Evolutionary conservation across 1,140 invertebrate species (phyloP).

Genomic region (Caenorhabditis brenneri): DNA sequence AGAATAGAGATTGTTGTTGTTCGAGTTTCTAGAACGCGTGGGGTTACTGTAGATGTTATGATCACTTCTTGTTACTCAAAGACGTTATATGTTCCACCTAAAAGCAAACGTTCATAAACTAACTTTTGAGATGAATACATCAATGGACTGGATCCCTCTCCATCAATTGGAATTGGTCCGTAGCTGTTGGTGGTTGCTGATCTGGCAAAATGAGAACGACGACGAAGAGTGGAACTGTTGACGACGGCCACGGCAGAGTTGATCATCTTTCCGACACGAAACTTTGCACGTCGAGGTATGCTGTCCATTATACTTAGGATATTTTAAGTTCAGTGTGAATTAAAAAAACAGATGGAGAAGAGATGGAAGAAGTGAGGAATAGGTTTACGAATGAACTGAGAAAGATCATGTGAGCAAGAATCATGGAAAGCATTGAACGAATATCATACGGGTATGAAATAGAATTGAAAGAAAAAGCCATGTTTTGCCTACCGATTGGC

Average conservation of each 20-base stretch:
- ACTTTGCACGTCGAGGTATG: background rate
- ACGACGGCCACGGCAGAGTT: constrained; percentile 17
- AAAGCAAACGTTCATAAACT: background rate
- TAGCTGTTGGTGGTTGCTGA: constrained; percentile 27
- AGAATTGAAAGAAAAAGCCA: too few species aligned
- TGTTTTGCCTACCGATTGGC: too few species aligned
- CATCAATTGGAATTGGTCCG: constrained; percentile 14
- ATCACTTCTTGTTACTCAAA: too few species aligned
- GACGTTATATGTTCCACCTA: too few species aligned
- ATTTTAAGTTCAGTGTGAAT: background rate
- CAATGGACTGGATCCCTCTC: background rate
- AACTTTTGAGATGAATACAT: constrained; percentile 4
- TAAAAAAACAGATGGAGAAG: background rate
- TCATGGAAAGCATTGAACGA: too few species aligned
- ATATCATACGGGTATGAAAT: too few species aligned
- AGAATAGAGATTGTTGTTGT: too few species aligned
- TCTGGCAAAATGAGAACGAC: constrained; percentile 10
- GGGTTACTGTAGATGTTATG: too few species aligned
- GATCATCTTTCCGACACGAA: constrained; percentile 3
- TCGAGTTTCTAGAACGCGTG: too few species aligned
- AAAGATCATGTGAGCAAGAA: too few species aligned
- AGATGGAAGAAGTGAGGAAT: background rate
- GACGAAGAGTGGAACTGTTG: background rate
- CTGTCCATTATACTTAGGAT: background rate
- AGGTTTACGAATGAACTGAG: too few species aligned